Evolutionary conservation across 2,113 vertebrate species (phyloP).

Genomic region (Malurus melanocephalus): DNA sequence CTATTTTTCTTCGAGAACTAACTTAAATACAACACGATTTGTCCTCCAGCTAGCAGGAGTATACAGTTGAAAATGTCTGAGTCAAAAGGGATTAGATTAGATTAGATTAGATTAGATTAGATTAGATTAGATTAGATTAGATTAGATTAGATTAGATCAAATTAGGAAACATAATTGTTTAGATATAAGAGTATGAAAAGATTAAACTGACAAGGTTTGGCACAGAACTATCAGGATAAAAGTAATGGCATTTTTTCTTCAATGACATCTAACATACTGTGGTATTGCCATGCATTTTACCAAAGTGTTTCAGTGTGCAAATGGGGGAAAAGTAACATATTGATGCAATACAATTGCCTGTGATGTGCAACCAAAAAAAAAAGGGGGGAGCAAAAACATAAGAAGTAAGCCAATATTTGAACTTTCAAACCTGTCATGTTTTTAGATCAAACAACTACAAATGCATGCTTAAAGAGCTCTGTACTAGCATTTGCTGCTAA

Average conservation of each 20-base stretch:
- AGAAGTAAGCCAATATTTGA: background rate
- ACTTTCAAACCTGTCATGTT: background rate
- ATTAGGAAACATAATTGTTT: background rate
- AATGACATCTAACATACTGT: background rate
- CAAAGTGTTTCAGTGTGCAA: background rate
- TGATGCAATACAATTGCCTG: background rate
- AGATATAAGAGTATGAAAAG: background rate
- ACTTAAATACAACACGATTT: background rate
- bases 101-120: background rate
- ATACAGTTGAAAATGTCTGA: background rate
- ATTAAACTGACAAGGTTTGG: background rate
- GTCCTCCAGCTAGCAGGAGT: background rate
- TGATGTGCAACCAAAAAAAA: background rate
- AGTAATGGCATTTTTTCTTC: background rate
- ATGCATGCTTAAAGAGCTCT: background rate
- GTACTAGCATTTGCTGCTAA: background rate
- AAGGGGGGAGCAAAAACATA: background rate
- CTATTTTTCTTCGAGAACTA: background rate
- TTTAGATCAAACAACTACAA: background rate
- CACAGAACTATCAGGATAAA: background rate
- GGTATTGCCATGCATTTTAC: background rate
- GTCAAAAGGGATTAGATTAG: background rate
- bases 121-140: background rate
- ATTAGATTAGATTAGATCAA: background rate
- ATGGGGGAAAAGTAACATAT: background rate